Percentiles rank a stretch among this genome's conserved stretches.
These are phyloP conservation scores for Pachycephala philippinensis DNA, from an alignment of 2,113 vertebrate species.

Conservation along the genomic window DNA sequence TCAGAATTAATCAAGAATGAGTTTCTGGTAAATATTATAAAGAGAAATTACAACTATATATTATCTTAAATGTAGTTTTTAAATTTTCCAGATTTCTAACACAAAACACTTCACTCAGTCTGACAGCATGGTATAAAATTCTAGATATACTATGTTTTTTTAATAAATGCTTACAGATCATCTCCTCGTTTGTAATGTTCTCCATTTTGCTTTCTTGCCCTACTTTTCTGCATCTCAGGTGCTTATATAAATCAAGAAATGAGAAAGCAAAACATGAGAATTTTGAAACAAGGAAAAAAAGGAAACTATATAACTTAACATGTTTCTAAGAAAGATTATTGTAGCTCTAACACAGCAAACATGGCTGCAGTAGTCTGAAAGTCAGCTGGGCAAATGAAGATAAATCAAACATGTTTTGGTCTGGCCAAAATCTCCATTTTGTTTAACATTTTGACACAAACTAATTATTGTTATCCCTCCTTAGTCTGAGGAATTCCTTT, in stretches of 20 bases:
- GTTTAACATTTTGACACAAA: not conserved
- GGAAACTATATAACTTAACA: not conserved
- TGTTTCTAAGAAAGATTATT: not conserved
- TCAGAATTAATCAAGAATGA: not conserved
- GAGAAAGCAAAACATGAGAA: not conserved
- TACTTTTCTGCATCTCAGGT: not conserved
- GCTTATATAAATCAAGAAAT: not conserved
- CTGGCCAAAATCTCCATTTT: not conserved
- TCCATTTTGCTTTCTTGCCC: not conserved
- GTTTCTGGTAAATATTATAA: not conserved
- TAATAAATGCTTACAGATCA: not conserved
- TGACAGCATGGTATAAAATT: not conserved
- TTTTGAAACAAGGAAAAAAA: not conserved
- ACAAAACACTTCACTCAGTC: not conserved
- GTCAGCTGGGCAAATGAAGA: not conserved
- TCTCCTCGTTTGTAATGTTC: not conserved
- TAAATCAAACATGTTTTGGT: not conserved
- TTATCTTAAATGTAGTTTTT: not conserved
- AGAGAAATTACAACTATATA: not conserved
- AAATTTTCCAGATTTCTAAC: not conserved
- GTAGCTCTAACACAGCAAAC: not conserved
- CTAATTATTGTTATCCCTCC: not conserved
- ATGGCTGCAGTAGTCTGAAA: not conserved
- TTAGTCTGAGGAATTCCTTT: not conserved
- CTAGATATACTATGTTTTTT: not conserved